Conservation (phyloP, 1,140 invertebrate species). For the Panagrolaimus sp. region DNA sequence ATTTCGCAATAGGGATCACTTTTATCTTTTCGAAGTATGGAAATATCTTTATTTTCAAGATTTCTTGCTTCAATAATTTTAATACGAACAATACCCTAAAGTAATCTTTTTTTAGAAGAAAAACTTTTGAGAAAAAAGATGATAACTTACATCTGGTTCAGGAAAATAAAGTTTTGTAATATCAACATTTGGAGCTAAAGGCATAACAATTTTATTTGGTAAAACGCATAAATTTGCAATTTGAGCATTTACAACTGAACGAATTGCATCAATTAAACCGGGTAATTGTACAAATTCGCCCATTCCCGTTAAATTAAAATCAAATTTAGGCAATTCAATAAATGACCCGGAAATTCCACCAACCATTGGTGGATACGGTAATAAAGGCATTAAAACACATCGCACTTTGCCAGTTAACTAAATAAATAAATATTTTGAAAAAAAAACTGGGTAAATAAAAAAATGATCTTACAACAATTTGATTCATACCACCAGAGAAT, state of each 20-base stretch:
- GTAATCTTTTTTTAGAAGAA: not conserved
- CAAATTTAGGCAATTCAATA: conserved; percentile 53
- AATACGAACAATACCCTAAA: conserved; percentile 51
- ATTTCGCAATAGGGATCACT: conserved; percentile 54
- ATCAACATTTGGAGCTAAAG: conserved; percentile 52
- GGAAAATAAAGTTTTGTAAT: conserved; percentile 56
- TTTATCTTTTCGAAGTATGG: conserved; percentile 50
- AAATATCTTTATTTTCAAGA: conserved; percentile 53
- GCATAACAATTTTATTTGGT: conserved; percentile 55
- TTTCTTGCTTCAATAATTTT: conserved; percentile 56
- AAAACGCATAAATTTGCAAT: conserved; percentile 53
- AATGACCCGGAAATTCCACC: conserved; percentile 54
- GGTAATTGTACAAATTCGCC: conserved; percentile 57
- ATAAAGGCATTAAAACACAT: conserved; percentile 47
- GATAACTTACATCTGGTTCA: conserved; percentile 53
- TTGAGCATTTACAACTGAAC: conserved; percentile 43
- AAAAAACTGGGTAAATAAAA: no score
- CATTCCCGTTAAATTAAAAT: conserved; percentile 54
- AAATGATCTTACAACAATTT: conserved; percentile 43
- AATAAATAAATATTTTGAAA: not conserved
- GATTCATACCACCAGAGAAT: conserved; percentile 53
- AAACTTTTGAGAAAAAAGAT: not conserved
- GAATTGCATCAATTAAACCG: conserved; percentile 53
- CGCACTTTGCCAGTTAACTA: conserved; percentile 56
- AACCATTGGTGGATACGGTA: conserved; percentile 56